Percentiles rank a stretch among this genome's conserved stretches.
phyloP scores from a whole-genome alignment of 2,113 vertebrate species.

The Casuarius casuarius region DNA sequence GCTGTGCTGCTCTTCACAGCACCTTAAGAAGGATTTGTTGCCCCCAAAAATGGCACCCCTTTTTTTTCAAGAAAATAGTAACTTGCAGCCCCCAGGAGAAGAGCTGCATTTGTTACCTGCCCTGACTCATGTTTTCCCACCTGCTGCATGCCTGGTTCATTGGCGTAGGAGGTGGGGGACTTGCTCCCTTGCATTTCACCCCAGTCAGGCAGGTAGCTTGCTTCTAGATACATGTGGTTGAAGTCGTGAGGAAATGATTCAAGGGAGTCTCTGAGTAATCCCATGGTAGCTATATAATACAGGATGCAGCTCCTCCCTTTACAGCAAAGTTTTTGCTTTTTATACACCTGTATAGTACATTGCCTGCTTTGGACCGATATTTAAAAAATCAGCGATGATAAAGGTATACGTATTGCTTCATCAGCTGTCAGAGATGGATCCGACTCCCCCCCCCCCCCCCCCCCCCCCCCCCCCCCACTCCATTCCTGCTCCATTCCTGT shows the following conservation, averaged over 20 bases:
- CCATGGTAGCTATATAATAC: not conserved
- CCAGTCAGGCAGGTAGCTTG: not conserved
- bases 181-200: not conserved
- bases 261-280: not conserved
- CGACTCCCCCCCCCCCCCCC: not conserved
- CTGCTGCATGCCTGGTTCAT: not conserved
- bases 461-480: too few species aligned
- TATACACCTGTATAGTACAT: not conserved
- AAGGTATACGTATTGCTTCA: not conserved
- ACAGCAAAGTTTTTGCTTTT: not conserved
- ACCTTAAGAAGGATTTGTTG: not conserved
- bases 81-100: not conserved
- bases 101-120: not conserved
- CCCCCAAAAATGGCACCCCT: not conserved
- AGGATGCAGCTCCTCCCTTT: not conserved
- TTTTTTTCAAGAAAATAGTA: not conserved
- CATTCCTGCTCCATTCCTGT: not conserved
- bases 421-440: not conserved
- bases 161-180: not conserved
- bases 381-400: not conserved
- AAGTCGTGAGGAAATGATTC: not conserved
- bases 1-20: not conserved
- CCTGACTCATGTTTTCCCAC: not conserved
- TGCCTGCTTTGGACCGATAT: not conserved
- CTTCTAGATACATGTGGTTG: accelerated